phyloP scores from a whole-genome alignment of 2,113 vertebrate genomes.

The Pipra filicauda region DNA sequence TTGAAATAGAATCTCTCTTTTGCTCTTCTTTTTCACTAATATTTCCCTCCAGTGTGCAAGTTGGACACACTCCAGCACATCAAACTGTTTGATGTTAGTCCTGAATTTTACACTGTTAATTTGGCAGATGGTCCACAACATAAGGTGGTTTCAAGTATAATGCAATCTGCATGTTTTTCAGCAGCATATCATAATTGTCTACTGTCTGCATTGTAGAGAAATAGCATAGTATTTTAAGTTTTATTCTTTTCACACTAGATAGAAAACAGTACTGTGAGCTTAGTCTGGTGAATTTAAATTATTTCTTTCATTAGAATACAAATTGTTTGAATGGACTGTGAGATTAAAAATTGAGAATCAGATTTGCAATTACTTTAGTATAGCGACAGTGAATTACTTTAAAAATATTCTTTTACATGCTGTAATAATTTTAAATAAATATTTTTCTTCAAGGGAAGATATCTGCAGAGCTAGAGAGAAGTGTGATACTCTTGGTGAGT shows the following conservation, averaged over 20 bases:
- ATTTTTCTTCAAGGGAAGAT: constrained; percentile 87
- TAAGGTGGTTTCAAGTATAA: neutral
- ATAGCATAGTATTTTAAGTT: neutral
- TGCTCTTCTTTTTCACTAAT: neutral
- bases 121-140: neutral
- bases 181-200: neutral
- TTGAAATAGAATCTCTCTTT: neutral
- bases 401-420: neutral
- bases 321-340: neutral
- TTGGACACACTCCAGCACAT: neutral
- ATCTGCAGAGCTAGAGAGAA: constrained; percentile 95
- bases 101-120: neutral
- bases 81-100: neutral
- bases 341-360: neutral
- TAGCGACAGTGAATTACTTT: neutral
- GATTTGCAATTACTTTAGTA: neutral
- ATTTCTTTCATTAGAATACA: neutral
- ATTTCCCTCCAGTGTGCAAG: neutral
- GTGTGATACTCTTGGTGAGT: constrained; percentile 96
- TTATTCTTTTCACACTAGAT: neutral
- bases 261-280: neutral
- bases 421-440: constrained; percentile 35
- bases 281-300: neutral
- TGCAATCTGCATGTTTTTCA: neutral
- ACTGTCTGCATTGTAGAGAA: neutral